Base-by-base conservation (phyloP, 1,140 invertebrate genomes). In the Trichomalopsis sarcophagae region DNA sequence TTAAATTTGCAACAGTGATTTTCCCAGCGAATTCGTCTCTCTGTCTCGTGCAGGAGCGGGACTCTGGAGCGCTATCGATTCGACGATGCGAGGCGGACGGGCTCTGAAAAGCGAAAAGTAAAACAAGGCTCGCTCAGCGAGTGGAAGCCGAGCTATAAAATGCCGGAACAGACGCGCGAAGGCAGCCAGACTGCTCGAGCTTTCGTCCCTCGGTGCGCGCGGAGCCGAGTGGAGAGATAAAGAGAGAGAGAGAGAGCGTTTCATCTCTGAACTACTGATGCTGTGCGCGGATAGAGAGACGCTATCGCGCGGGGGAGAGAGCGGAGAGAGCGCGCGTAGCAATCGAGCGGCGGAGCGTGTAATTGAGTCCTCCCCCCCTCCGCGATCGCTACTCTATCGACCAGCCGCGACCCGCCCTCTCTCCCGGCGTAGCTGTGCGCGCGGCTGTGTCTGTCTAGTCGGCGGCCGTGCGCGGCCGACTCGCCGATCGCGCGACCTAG, bases 351-450 rank as follows among this genome's bases (percentile, higher is more conserved):
- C 90, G 90, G 87, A 93, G 91, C 92, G 91, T 93, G 92, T 93
- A 93, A 93, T 93, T 93, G 92, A 93, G 92, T 93, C 92, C 90
- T 89, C 21, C 78, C 90, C 90, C 21, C 78, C 71, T 69, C 82
- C 89, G 90, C 92, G 92, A 93, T 93, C 92, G 90, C 92, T 92
- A 92, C 92, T 93, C 93, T 93, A 93, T 93, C 92, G 92, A 93
- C 90, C 90, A 73, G 82, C 79, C 82, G 69, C 82, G 69, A 76
- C 62, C 83, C 85, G 71, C 71, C 82, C 84, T 73, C 82, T 30
- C 66, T 30, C 13, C 21, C 36, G 6, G 11, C 27, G 27, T 27
- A 27, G 27, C 27, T 27, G 1, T 1, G 27, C 27, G 27, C 27
- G 27, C 27, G 27, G 27, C 27, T 27, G 27, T 27, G 2, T 27